Conservation (phyloP, 2,113 vertebrate species). For the Raphicerus campestris region DNA sequence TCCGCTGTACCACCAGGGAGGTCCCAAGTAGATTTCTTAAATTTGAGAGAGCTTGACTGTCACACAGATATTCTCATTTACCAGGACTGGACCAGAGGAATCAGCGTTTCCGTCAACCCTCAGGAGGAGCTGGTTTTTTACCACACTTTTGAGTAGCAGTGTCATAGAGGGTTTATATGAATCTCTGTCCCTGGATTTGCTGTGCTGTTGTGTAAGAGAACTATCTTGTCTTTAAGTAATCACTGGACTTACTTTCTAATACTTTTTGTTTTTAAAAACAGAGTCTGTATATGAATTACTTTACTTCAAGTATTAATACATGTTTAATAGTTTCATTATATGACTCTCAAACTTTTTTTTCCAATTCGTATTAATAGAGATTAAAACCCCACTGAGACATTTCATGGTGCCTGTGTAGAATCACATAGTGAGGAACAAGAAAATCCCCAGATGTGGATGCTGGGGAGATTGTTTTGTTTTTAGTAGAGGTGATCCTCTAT, state of each 20-base stretch:
- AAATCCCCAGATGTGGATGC: not conserved
- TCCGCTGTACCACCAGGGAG: not conserved
- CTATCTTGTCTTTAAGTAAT: not conserved
- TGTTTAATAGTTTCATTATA: not conserved
- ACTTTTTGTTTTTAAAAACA: not conserved
- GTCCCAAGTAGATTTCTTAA: not conserved
- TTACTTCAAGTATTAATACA: not conserved
- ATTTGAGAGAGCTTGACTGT: not conserved
- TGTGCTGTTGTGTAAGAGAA: not conserved
- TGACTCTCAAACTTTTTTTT: not conserved
- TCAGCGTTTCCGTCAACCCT: not conserved
- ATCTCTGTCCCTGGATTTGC: not conserved
- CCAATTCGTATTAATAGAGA: constrained; percentile 11
- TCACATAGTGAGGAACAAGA: not conserved
- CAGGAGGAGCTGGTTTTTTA: not conserved
- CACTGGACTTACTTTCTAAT: not conserved
- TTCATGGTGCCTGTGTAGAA: not conserved
- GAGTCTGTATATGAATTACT: not conserved
- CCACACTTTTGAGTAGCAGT: not conserved
- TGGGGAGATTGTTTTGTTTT: not conserved
- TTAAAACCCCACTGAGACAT: not conserved
- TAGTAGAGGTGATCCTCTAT: not conserved
- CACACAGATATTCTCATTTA: not conserved
- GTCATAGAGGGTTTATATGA: not conserved
- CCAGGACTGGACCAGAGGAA: not conserved